These are phyloP conservation scores for Neodiprion virginianus DNA, from an alignment of 1,140 invertebrate species.

Conservation along the genomic window DNA sequence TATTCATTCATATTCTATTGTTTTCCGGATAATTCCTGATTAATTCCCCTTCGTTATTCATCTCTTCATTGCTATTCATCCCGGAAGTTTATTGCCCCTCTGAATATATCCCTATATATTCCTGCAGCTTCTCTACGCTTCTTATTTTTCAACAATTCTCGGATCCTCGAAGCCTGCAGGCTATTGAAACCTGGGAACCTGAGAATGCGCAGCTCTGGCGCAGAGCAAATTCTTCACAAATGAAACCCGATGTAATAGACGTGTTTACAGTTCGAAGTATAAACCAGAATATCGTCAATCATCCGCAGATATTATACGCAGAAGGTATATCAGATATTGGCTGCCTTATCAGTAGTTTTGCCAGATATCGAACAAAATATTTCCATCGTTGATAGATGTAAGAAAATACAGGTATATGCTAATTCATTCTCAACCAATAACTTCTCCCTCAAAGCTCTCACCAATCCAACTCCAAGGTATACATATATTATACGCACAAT, in stretches of 20 bases:
- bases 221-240: too few species aligned
- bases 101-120: constrained; percentile 12
- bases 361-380: too few species aligned
- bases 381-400: too few species aligned
- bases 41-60: constrained; percentile 36
- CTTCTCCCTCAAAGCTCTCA: neutral
- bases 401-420: neutral
- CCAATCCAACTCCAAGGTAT: neutral
- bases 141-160: neutral
- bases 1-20: constrained; percentile 27
- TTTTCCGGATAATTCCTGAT: constrained; percentile 33
- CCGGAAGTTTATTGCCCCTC: constrained; percentile 31
- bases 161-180: neutral
- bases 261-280: too few species aligned
- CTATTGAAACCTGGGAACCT: too few species aligned
- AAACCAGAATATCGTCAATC: too few species aligned
- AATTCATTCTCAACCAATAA: constrained; percentile 3
- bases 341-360: too few species aligned
- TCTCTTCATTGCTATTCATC: constrained; percentile 32
- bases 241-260: too few species aligned
- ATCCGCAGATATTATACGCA: too few species aligned
- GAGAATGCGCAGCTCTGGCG: too few species aligned
- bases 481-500: neutral
- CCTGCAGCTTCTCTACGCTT: neutral
- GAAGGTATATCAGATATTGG: too few species aligned